A percentile compares a stretch with the other conserved stretches of the same genome.
These are phyloP conservation scores for Philereme transversata DNA, from an alignment of 2,888 invertebrate genomes.

Conservation along the genomic window DNA sequence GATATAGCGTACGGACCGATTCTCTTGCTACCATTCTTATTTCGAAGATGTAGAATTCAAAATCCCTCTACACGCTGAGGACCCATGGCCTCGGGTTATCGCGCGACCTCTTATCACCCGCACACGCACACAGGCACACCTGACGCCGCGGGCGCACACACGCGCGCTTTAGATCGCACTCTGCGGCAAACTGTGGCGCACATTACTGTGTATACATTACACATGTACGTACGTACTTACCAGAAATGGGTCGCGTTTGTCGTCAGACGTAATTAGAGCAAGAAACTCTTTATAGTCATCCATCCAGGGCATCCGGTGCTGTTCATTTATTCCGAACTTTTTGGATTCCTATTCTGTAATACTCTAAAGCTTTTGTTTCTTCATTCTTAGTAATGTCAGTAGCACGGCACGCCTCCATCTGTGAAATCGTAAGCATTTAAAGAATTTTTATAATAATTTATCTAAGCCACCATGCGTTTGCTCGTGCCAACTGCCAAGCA, in stretches of 20 bases:
- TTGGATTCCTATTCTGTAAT: not conserved
- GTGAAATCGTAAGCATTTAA: too few relatives aligned
- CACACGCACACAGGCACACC: constrained; percentile 39
- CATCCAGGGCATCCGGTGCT: constrained; percentile 35
- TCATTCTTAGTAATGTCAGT: too few relatives aligned
- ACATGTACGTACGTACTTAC: constrained; percentile 30
- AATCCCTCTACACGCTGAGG: constrained; percentile 29
- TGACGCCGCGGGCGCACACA: constrained; percentile 13
- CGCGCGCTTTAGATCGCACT: constrained; percentile 23
- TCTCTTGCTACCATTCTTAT: constrained; percentile 3
- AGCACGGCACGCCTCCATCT: too few relatives aligned
- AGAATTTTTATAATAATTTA: too few relatives aligned
- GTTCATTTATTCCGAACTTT: not conserved
- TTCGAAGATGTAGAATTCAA: constrained; percentile 1
- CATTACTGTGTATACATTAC: constrained; percentile 7
- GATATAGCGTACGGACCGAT: constrained; percentile 11
- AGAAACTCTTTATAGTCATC: constrained; percentile 55
- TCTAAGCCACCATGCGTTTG: too few relatives aligned
- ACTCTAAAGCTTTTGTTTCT: too few relatives aligned
- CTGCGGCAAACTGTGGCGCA: constrained; percentile 6
- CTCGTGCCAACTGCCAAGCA: too few relatives aligned
- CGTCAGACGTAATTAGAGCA: constrained; percentile 61
- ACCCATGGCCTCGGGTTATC: constrained; percentile 56
- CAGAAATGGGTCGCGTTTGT: constrained; percentile 58
- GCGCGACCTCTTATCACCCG: constrained; percentile 63